phyloP scores from a whole-genome alignment of 2,888 invertebrate species.

The Drosophila macrothrix region DNA sequence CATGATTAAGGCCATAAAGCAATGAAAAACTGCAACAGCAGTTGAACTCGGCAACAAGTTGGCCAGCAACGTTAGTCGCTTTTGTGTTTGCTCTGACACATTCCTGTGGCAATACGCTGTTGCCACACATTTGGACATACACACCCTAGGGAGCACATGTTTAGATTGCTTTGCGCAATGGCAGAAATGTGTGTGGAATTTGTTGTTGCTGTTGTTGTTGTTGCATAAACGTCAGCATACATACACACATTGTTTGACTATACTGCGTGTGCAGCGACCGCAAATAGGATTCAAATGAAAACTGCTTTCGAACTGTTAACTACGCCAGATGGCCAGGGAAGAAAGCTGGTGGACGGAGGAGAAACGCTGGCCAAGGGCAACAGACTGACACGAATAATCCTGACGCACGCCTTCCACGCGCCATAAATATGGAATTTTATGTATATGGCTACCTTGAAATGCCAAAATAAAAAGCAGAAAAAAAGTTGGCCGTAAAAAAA shows the following conservation, averaged over 20 bases:
- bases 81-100: slow-evolving; percentile 29
- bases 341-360: background rate
- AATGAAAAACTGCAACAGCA: slow-evolving; percentile 39
- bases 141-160: slow-evolving; percentile 13
- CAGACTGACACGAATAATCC: slow-evolving; percentile 45
- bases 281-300: slow-evolving; percentile 61
- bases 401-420: background rate
- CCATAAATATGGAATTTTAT: slow-evolving; percentile 66
- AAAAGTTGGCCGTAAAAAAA: slow-evolving; percentile 15
- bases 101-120: slow-evolving; percentile 47
- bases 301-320: slow-evolving; percentile 39
- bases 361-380: slow-evolving; percentile 32
- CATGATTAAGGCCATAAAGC: slow-evolving; percentile 16
- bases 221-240: slow-evolving; percentile 17
- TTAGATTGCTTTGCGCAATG: slow-evolving; percentile 33
- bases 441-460: slow-evolving; percentile 22
- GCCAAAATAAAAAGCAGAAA: background rate
- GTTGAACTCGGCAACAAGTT: slow-evolving; percentile 52
- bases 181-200: slow-evolving; percentile 11
- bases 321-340: background rate
- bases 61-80: slow-evolving; percentile 16
- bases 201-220: slow-evolving; percentile 7
- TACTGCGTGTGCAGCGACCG: slow-evolving; percentile 43
- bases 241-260: slow-evolving; percentile 35
- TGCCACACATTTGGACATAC: slow-evolving; percentile 10